phyloP scores from a whole-genome alignment of 2,888 invertebrate genomes.

The Lacanobia oleracea region DNA sequence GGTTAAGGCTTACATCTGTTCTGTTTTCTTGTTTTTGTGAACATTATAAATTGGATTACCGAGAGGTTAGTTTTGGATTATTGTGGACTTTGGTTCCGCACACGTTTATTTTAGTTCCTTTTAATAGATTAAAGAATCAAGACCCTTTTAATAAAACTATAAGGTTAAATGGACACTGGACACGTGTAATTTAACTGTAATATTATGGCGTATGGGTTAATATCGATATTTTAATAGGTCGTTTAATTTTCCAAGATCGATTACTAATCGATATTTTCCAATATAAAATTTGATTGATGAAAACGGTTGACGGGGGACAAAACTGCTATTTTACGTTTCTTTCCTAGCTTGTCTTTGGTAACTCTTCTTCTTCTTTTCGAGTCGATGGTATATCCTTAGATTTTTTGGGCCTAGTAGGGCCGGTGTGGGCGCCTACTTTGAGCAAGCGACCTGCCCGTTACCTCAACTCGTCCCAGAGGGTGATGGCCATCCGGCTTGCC shows the following conservation, averaged over 20 bases:
- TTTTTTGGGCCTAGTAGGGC: too few relatives aligned
- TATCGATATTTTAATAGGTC: neutral
- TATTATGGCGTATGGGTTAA: neutral
- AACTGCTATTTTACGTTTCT: too few relatives aligned
- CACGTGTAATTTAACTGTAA: neutral
- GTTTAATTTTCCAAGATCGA: too few relatives aligned
- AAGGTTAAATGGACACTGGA: neutral
- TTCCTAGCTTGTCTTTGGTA: too few relatives aligned
- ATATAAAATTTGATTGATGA: too few relatives aligned
- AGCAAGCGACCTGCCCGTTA: too few relatives aligned
- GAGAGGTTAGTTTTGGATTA: constrained; percentile 35
- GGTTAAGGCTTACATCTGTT: constrained; percentile 56
- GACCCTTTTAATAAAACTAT: neutral
- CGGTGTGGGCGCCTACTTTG: too few relatives aligned
- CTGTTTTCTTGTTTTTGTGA: constrained; percentile 63
- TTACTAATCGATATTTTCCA: too few relatives aligned
- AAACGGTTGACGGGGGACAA: neutral
- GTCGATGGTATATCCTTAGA: too few relatives aligned
- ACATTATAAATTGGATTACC: constrained; percentile 59
- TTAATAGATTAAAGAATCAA: constrained; percentile 1
- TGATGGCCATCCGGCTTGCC: too few relatives aligned
- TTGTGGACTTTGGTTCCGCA: constrained; percentile 24
- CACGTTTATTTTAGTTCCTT: constrained; percentile 16
- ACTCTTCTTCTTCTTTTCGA: too few relatives aligned
- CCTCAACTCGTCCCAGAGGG: too few relatives aligned